Evolutionary conservation across 2,888 invertebrate species (phyloP), one percentile per base, ranked within the genome.

Genomic region (Cylindroiulus punctatus): DNA sequence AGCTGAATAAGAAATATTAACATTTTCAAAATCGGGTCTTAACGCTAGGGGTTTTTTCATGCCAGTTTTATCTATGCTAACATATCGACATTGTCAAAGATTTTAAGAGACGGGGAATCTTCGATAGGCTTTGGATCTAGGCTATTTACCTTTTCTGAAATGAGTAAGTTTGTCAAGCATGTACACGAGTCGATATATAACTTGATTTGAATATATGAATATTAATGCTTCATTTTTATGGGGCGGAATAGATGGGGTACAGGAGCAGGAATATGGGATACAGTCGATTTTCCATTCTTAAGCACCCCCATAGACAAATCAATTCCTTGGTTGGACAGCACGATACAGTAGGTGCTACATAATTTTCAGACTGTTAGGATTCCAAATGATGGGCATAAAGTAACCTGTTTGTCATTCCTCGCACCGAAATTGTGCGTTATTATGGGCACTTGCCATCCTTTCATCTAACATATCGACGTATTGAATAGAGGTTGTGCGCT

Each of bases 31-130:
- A 57, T 57, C n/a, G 57, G n/a, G 57, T 57, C 19, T 57, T 57
- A 57, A 57, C 57, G 57, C 57, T n/a, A 17, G n/a, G 57, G 14
- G n/a, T 57, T 57, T 57, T 57, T n/a, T n/a, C 19, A 19, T n/a
- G 19, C 57, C n/a, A 2, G 57, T 57, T 57, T 57, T 57, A 57
- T 57, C 57, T 57, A 57, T n/a, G n/a, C 57, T 57, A 57, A 57
- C 57, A 57, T 57, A 57, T 57, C 57, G 57, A 57, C 57, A 57
- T 57, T 57, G 57, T 57, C 57, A 57, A 57, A 57, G 57, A 57
- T 57, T 57, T 57, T 57, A 57, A 57, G 57, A 57, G 57, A 57
- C n/a, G 57, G 57, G 57, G 57, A 57, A n/a, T 57, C 19, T 57
- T 57, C 57, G 57, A 57, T n/a, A 57, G 57, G n/a, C 19, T n/a